A percentile compares a stretch with the other conserved stretches of the same genome.
These are phyloP conservation scores for Punctoribates punctum DNA, from an alignment of 2,888 invertebrate genomes.

Conservation along the genomic window DNA sequence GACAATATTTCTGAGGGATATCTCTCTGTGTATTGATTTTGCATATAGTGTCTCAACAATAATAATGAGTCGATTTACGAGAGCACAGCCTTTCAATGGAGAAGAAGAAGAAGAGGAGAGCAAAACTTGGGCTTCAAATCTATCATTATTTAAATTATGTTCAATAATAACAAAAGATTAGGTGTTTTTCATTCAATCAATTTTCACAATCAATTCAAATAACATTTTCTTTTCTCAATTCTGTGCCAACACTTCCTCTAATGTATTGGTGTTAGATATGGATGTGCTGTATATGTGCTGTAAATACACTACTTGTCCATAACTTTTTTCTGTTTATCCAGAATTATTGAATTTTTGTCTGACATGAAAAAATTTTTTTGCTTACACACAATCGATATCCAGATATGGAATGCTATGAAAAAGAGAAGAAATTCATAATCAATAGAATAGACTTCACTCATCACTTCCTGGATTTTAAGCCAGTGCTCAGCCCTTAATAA, in stretches of 20 bases:
- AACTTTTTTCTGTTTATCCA: neutral
- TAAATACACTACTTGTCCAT: neutral
- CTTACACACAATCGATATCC: neutral
- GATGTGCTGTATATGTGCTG: neutral
- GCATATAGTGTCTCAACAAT: neutral
- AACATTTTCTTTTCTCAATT: slow-evolving; percentile 12
- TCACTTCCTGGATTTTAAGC: neutral
- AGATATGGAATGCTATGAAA: neutral
- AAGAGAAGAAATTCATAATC: slow-evolving; percentile 7
- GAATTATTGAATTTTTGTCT: slow-evolving; percentile 11
- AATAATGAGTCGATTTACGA: neutral
- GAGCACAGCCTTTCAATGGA: neutral
- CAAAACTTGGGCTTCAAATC: neutral
- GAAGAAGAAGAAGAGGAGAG: no score
- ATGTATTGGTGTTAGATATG: neutral
- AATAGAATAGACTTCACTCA: neutral
- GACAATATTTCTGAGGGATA: neutral
- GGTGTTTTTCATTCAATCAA: slow-evolving; percentile 6
- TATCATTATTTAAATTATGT: slow-evolving; percentile 26
- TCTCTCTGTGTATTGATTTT: neutral
- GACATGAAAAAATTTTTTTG: neutral
- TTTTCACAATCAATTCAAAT: slow-evolving; percentile 3
- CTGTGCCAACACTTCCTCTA: neutral
- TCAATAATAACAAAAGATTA: slow-evolving; percentile 14
- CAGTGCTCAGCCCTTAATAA: neutral